Evolutionary conservation across 2,797 vertebrate genomes (phyloP), one percentile per base, ranked within the genome.

Genomic region (Echiichthys vipera): DNA sequence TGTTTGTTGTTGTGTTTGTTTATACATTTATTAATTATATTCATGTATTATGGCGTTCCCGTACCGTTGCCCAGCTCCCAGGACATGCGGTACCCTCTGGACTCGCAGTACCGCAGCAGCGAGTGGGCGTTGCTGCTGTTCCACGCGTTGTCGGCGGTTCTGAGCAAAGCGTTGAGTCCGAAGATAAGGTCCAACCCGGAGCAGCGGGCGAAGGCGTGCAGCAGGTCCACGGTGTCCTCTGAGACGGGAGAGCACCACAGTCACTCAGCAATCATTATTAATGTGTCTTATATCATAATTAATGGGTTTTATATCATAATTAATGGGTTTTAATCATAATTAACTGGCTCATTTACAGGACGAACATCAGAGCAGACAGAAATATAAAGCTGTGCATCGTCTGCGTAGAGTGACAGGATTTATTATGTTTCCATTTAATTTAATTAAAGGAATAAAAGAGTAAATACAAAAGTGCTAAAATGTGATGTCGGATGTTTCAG

Each of bases 41-140:
- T 3, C 6, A 6, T 29, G 6, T 29, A 29, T 29, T 6, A 67
- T n/a, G n/a, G n/a, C n/a, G n/a, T n/a, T n/a, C n/a, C 24, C 34
- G 15, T 36, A 90, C 87, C 98, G 2, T 99, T 99, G 17, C 98
- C 98, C 0, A 99, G 95, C 91, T 99, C 98, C 98, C 98, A 99
- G 66, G 95, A 95, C 88, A 98, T 93, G 65, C 69, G 77, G 82
- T 98, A 99, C 0, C 73, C 64, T 72, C 49, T 92, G 2, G 91
- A 95, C 65, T 95, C 79, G 0, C 96, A 97, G 90, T 99, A 99
- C 64, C 84, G 83, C 71, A 99, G 89, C 59, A 99, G 93, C 0
- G 61, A 39, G 68, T 56, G 75, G 5, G 98, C 97, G 0, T 99
- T 99, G 0, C 91, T 93, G 82, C 95, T 96, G 88, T 98, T 92